Conservation (phyloP, 2,113 vertebrate genomes). For the Eptesicus fuscus region DNA sequence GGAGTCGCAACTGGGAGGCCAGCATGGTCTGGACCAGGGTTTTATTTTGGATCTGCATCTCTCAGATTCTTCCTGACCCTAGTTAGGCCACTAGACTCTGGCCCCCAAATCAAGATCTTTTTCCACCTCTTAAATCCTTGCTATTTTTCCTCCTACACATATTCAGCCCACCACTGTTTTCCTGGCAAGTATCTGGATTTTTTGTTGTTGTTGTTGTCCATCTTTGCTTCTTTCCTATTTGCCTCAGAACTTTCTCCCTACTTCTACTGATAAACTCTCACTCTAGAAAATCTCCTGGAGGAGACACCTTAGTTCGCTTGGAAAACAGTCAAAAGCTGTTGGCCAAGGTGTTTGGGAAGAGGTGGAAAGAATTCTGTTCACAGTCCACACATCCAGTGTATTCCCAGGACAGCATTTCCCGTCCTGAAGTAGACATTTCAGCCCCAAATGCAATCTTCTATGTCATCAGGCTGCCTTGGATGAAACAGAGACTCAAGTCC, state of each 20-base stretch:
- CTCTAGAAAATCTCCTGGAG: not conserved
- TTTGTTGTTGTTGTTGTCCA: not conserved
- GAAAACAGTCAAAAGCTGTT: not conserved
- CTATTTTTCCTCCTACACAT: not conserved
- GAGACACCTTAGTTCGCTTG: not conserved
- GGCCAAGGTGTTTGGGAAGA: not conserved
- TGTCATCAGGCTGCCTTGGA: not conserved
- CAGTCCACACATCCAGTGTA: too few species aligned
- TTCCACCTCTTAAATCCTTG: not conserved
- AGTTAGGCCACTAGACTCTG: not conserved
- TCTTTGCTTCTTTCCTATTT: not conserved
- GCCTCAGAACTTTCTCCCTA: not conserved
- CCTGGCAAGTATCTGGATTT: not conserved
- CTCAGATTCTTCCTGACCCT: not conserved
- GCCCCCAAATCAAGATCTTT: not conserved
- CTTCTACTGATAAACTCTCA: not conserved
- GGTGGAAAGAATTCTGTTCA: not conserved
- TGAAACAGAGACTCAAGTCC: not conserved
- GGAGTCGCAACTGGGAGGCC: fast-evolving
- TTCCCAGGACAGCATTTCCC: not conserved
- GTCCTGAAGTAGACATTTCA: not conserved
- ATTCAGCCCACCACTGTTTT: not conserved
- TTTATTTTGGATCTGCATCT: not conserved
- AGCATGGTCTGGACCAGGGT: not conserved
- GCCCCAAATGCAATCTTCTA: not conserved